A percentile compares a stretch with the other conserved stretches of the same genome.
phyloP scores from a whole-genome alignment of 1,140 invertebrate species.

The Aricia agestis region DNA sequence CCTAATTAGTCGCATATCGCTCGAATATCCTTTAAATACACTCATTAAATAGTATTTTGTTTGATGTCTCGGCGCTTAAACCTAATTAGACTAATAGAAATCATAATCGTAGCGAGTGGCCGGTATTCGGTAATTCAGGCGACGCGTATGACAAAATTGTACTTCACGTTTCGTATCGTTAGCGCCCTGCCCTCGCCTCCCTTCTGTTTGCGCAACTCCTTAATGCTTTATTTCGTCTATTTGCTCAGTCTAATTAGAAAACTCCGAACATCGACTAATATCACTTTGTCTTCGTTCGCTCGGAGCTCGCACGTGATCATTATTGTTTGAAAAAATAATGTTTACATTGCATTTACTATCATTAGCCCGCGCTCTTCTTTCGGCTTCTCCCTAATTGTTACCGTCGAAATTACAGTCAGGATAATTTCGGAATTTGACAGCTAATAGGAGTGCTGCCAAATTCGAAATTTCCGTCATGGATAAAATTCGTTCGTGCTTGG shows the following conservation, averaged over 20 bases:
- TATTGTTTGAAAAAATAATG: constrained; percentile 19
- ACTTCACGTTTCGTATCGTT: not conserved
- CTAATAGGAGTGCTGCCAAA: not conserved
- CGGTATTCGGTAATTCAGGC: not conserved
- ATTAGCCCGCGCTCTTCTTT: not conserved
- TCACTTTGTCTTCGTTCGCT: constrained; percentile 49
- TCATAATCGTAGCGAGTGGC: constrained; percentile 14
- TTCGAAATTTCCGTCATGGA: not conserved
- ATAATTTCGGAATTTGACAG: not conserved
- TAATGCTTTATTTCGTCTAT: constrained; percentile 72
- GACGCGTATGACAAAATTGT: constrained; percentile 10
- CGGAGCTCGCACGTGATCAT: constrained; percentile 31
- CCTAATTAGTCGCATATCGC: constrained; percentile 34
- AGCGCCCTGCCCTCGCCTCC: constrained; percentile 38
- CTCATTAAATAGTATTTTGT: constrained; percentile 38
- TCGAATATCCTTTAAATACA: constrained; percentile 34
- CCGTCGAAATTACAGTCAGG: not conserved
- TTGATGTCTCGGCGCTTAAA: constrained; percentile 27
- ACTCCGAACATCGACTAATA: constrained; percentile 66
- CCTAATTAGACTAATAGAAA: constrained; percentile 21
- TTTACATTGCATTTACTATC: constrained; percentile 17
- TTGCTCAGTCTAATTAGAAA: constrained; percentile 73
- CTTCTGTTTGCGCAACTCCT: constrained; percentile 67
- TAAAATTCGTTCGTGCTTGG: not conserved
- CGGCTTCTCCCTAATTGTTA: not conserved